These are phyloP conservation scores for Petrolisthes manimaculis DNA, from an alignment of 2,888 invertebrate species.

Conservation along the genomic window DNA sequence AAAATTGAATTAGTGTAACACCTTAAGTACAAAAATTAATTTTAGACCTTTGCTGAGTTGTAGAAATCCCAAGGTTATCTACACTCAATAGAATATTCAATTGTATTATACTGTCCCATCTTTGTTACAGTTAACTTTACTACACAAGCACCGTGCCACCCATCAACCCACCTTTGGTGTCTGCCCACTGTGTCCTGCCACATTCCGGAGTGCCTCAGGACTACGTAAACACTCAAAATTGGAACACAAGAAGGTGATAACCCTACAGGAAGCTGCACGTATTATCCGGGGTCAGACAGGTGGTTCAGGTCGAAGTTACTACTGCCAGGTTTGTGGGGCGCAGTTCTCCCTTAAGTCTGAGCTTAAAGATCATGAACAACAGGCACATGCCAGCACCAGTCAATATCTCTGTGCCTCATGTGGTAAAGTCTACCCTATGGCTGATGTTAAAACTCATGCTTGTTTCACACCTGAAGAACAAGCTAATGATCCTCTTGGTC, in stretches of 20 bases:
- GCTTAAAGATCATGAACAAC: slow-evolving; percentile 45
- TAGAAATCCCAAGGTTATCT: no score
- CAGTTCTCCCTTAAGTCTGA: slow-evolving; percentile 46
- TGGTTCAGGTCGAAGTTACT: slow-evolving; percentile 41
- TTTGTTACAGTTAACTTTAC: slow-evolving; percentile 34
- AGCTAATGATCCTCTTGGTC: neutral
- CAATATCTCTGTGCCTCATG: slow-evolving; percentile 50
- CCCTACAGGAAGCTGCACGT: slow-evolving; percentile 39
- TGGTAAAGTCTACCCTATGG: slow-evolving; percentile 24
- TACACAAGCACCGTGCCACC: slow-evolving; percentile 39
- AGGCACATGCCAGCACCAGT: slow-evolving; percentile 33
- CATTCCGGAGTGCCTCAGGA: slow-evolving; percentile 45
- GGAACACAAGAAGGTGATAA: slow-evolving; percentile 48
- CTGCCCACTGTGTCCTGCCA: slow-evolving; percentile 53
- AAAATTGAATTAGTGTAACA: no score
- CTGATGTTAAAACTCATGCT: slow-evolving; percentile 45
- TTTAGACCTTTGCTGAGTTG: no score
- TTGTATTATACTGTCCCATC: neutral
- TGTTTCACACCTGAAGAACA: slow-evolving; percentile 45
- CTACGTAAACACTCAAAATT: slow-evolving; percentile 51
- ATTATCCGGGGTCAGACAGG: slow-evolving; percentile 33
- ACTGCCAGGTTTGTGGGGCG: slow-evolving; percentile 61
- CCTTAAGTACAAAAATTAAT: no score
- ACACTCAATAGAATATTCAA: no score
- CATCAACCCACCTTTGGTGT: slow-evolving; percentile 44